Conservation (phyloP, 1,140 invertebrate genomes). For the Saxidomus purpurata region DNA sequence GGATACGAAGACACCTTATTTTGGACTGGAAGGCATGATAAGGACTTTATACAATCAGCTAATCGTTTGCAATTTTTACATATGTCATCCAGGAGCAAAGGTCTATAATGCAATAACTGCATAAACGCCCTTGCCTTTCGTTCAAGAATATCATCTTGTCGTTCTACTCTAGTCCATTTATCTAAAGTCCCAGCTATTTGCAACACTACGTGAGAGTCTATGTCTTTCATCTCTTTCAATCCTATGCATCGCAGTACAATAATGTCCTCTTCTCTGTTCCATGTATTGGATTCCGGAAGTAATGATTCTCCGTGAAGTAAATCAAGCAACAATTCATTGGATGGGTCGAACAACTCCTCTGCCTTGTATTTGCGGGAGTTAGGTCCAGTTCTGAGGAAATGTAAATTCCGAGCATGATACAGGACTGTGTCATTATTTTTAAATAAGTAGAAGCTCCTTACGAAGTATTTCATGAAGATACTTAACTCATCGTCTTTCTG, state of each 20-base stretch:
- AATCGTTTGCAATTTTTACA: background rate
- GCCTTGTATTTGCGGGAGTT: background rate
- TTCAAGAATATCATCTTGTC: background rate
- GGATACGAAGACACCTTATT: background rate
- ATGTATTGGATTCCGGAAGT: background rate
- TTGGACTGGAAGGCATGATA: background rate
- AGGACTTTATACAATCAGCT: background rate
- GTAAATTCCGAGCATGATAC: background rate
- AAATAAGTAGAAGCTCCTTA: background rate
- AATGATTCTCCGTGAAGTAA: conserved; percentile 12
- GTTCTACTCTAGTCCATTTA: background rate
- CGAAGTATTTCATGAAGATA: conserved; percentile 40
- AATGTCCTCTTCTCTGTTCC: background rate
- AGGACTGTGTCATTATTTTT: background rate
- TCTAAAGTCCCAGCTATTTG: background rate
- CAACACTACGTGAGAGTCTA: background rate
- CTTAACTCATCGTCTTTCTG: background rate
- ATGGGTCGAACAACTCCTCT: conserved; percentile 39
- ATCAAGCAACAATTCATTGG: background rate
- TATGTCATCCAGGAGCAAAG: background rate
- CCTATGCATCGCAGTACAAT: background rate
- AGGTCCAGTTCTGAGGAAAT: background rate
- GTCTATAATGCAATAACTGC: background rate
- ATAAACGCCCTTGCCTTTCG: conserved; percentile 5
- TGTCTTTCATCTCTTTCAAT: background rate